Percentiles rank a stretch among this genome's conserved stretches.
Evolutionary conservation across 1,140 invertebrate species (phyloP).

Genomic region (Drosophila nasuta): DNA sequence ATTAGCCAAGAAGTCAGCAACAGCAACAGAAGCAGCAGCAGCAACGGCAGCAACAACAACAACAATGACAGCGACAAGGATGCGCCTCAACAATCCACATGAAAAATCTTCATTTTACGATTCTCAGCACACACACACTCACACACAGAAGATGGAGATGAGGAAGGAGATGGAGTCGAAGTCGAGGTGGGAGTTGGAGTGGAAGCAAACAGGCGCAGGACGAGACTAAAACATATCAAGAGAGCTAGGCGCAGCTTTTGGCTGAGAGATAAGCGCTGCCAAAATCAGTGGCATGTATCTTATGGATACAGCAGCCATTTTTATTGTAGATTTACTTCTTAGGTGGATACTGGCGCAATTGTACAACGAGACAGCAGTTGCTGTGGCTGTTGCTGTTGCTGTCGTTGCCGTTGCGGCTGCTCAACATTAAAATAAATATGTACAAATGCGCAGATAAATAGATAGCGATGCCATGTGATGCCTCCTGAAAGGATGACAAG

Average conservation of each 20-base stretch:
- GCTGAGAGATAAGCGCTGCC: conserved; percentile 77
- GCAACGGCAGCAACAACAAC: conserved; percentile 32
- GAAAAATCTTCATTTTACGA: conserved; percentile 84
- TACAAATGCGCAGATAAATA: conserved; percentile 83
- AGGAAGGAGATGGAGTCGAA: neutral
- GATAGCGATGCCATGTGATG: conserved; percentile 78
- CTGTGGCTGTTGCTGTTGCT: conserved; percentile 43
- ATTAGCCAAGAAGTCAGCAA: conserved; percentile 54
- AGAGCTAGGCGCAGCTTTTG: conserved; percentile 64
- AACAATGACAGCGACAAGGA: conserved; percentile 63
- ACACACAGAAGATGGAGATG: neutral
- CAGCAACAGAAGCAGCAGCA: conserved; percentile 11
- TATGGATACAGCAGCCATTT: conserved; percentile 82
- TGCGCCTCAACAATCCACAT: conserved; percentile 76
- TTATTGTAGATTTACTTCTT: conserved; percentile 80
- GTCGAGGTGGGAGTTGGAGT: neutral
- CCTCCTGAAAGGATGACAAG: conserved; percentile 79
- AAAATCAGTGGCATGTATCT: conserved; percentile 83
- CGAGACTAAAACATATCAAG: conserved; percentile 72
- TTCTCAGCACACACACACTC: conserved; percentile 58
- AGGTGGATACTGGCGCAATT: conserved; percentile 57
- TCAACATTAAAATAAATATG: conserved; percentile 84
- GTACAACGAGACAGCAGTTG: conserved; percentile 51
- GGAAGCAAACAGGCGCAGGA: conserved; percentile 3
- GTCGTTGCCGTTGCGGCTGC: conserved; percentile 56